A percentile compares a stretch with the other conserved stretches of the same genome.
Evolutionary conservation across 2,888 invertebrate genomes (phyloP).

Genomic region (Lepidocyrtinus sp.): DNA sequence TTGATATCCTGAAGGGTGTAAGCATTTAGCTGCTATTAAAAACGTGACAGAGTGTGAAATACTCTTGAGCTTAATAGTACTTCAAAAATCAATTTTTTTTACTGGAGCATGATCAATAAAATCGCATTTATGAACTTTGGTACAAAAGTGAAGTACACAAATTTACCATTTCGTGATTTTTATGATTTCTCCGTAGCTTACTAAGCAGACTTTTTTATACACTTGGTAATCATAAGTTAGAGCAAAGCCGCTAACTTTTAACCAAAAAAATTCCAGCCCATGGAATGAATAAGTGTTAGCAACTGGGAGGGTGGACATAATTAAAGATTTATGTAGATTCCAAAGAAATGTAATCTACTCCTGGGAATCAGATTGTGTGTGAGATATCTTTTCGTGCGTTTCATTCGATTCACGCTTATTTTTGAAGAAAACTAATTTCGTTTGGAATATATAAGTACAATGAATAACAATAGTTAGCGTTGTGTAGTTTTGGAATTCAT

Average conservation of each 20-base stretch:
- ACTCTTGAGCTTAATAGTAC: background rate
- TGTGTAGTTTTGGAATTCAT: no score
- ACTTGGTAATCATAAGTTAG: background rate
- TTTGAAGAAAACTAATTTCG: no score
- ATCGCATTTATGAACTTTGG: background rate
- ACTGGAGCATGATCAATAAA: background rate
- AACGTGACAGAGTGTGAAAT: constrained; percentile 15
- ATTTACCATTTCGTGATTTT: constrained; percentile 13
- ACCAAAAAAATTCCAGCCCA: background rate
- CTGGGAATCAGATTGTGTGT: constrained; percentile 22
- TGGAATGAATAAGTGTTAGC: background rate
- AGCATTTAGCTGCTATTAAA: background rate
- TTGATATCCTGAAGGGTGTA: background rate
- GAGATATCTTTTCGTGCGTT: no score
- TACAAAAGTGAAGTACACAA: background rate
- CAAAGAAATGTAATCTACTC: constrained; percentile 49
- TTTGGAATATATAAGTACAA: no score
- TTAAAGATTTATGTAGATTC: constrained; percentile 53
- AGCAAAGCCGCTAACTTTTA: background rate
- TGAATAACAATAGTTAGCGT: no score
- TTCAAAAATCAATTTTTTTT: constrained; percentile 10
- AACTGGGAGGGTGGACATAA: constrained; percentile 51
- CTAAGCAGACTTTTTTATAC: background rate
- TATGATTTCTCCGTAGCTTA: constrained; percentile 14
- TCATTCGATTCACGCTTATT: no score